phyloP scores from a whole-genome alignment of 2,888 invertebrate species.

The Brenthis daphne region DNA sequence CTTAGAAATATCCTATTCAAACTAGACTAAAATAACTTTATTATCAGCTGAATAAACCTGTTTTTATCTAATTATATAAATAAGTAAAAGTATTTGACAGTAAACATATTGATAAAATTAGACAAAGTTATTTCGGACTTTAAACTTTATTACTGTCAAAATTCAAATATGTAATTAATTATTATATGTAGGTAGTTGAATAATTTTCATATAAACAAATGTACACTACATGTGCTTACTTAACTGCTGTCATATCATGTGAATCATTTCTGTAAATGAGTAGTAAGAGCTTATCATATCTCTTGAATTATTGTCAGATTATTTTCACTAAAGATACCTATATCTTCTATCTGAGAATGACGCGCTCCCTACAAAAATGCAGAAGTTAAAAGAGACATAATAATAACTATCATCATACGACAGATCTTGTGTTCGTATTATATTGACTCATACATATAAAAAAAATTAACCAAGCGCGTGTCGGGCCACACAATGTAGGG shows the following conservation, averaged over 20 bases:
- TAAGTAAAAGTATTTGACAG: no score
- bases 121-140: neutral
- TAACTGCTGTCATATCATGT: neutral
- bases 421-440: no score
- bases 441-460: neutral
- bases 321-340: neutral
- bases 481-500: no score
- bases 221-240: neutral
- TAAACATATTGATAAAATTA: neutral
- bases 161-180: neutral
- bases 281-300: constrained; percentile 14
- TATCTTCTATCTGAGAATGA: neutral
- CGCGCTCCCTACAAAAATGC: constrained; percentile 2
- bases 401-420: neutral
- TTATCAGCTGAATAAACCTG: no score
- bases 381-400: constrained; percentile 3
- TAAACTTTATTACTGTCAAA: no score
- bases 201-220: constrained; percentile 2
- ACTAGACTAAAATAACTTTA: no score
- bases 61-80: no score
- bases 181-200: neutral
- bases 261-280: constrained; percentile 12
- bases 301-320: neutral
- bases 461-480: no score
- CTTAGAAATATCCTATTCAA: no score